These are phyloP conservation scores for Lipotes vexillifer DNA, from an alignment of 2,113 vertebrate genomes.

Conservation along the genomic window DNA sequence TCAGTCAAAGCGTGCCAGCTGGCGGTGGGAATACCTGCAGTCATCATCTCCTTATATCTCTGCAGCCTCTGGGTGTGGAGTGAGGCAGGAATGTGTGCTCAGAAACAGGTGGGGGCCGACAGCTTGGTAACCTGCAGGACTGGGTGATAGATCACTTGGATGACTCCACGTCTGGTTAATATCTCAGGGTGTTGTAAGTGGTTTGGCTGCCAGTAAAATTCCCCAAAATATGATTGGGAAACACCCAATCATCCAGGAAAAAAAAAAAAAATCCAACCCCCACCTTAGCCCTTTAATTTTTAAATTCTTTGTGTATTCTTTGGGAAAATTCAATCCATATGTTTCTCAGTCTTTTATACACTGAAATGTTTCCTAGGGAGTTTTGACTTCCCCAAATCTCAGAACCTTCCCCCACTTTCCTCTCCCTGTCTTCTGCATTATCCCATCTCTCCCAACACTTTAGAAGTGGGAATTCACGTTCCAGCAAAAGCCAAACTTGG, in stretches of 20 bases:
- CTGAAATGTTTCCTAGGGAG: constrained; percentile 52
- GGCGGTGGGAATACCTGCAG: rapidly evolving
- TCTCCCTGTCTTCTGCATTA: neutral
- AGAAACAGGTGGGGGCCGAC: neutral
- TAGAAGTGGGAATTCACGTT: neutral
- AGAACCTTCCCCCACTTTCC: neutral
- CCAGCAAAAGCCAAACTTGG: neutral
- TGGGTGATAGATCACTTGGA: neutral
- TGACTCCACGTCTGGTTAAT: constrained; percentile 26
- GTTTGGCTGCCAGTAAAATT: constrained; percentile 44
- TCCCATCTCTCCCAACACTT: neutral
- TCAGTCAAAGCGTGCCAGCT: rapidly evolving
- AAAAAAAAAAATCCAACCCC: neutral
- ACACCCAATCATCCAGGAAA: neutral
- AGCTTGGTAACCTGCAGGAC: neutral
- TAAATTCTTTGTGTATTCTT: constrained; percentile 46
- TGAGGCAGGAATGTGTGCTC: neutral
- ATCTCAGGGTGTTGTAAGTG: constrained; percentile 20
- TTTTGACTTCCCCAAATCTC: constrained; percentile 27
- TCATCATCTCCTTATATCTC: rapidly evolving
- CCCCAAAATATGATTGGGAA: constrained; percentile 28
- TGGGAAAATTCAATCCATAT: constrained; percentile 68
- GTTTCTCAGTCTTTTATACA: constrained; percentile 39
- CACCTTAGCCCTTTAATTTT: constrained; percentile 6
- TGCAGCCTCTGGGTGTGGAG: neutral